These are phyloP conservation scores for Cheilosia urbana DNA, from an alignment of 2,888 invertebrate species.

Conservation along the genomic window DNA sequence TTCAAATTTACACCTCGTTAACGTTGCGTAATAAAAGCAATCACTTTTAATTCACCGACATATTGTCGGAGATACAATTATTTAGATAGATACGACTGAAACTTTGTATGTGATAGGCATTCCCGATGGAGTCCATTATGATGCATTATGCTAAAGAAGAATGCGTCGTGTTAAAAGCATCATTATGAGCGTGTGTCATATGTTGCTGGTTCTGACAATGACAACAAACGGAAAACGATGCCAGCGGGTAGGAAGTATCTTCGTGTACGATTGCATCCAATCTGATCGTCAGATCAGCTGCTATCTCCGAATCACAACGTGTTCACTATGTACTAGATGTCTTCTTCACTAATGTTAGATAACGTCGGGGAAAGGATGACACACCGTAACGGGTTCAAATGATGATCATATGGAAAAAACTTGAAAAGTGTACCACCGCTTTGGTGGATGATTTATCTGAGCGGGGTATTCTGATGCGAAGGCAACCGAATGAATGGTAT, in stretches of 20 bases:
- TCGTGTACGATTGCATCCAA: slow-evolving; percentile 10
- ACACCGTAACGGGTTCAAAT: slow-evolving; percentile 8
- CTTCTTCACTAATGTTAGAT: slow-evolving; percentile 44
- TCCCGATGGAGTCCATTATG: neutral
- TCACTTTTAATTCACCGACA: slow-evolving; percentile 8
- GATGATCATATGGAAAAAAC: slow-evolving; percentile 20
- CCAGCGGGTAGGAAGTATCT: slow-evolving; percentile 29
- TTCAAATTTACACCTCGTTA: slow-evolving; percentile 16
- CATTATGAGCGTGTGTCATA: slow-evolving; percentile 31
- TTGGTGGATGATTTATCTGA: slow-evolving; percentile 40
- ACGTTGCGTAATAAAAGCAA: slow-evolving; percentile 3
- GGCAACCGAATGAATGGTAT: neutral
- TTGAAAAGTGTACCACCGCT: slow-evolving; percentile 32
- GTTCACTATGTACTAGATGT: slow-evolving; percentile 31
- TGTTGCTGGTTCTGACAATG: slow-evolving; percentile 24
- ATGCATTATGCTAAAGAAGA: neutral
- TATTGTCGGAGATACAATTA: neutral
- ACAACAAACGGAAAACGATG: slow-evolving; percentile 30
- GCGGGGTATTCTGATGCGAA: neutral
- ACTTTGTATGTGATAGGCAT: neutral
- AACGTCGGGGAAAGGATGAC: slow-evolving; percentile 7
- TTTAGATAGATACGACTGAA: slow-evolving; percentile 7
- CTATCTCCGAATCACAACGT: slow-evolving; percentile 37
- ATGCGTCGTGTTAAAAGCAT: slow-evolving; percentile 22
- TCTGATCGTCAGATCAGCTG: slow-evolving; percentile 38